A percentile compares a stretch with the other conserved stretches of the same genome.
These are phyloP conservation scores for Melanocharis versteri DNA, from an alignment of 2,113 vertebrate species.

Conservation along the genomic window DNA sequence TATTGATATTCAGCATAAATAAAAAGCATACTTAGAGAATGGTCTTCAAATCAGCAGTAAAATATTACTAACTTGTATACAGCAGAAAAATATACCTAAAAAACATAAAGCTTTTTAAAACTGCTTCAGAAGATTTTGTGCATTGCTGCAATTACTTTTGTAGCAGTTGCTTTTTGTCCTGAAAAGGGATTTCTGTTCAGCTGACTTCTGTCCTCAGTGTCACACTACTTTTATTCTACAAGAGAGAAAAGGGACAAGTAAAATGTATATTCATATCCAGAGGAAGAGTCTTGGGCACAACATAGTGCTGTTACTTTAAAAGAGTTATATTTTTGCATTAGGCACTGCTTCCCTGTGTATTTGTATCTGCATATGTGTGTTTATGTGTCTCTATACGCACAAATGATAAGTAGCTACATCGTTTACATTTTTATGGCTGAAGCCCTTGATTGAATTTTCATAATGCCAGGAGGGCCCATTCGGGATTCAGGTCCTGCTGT, in stretches of 20 bases:
- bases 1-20: neutral
- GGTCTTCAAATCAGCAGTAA: neutral
- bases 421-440: slow-evolving; percentile 30
- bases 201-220: neutral
- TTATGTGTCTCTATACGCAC: neutral
- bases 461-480: slow-evolving; percentile 23
- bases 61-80: neutral
- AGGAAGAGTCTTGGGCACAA: neutral
- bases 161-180: neutral
- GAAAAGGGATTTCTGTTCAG: neutral
- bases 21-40: neutral
- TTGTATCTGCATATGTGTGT: neutral
- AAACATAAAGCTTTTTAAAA: neutral
- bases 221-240: neutral
- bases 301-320: neutral
- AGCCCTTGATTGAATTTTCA: slow-evolving; percentile 41
- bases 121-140: neutral
- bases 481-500: neutral
- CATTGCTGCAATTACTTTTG: neutral
- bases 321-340: neutral
- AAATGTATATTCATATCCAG: neutral
- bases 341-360: neutral
- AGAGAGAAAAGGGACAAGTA: neutral
- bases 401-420: slow-evolving; percentile 5
- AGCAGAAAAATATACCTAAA: neutral